Evolutionary conservation across 2,888 invertebrate genomes (phyloP).

Genomic region (Himalopsyche japonica): DNA sequence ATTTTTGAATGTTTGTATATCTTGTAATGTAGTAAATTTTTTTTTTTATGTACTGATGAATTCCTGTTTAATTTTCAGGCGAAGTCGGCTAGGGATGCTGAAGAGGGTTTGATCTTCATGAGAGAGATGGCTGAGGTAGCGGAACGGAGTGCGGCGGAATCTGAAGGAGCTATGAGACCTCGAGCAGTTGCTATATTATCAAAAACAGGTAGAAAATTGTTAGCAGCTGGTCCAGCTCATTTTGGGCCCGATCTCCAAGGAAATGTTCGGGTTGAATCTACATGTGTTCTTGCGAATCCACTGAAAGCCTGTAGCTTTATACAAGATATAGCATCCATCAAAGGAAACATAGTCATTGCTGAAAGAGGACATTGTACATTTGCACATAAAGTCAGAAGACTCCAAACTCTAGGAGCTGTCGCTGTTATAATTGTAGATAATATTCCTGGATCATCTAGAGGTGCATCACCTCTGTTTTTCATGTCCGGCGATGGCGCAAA

Average conservation of each 20-base stretch:
- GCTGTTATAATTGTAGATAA: conserved; percentile 89
- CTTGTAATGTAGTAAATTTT: too few species aligned
- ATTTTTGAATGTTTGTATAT: too few species aligned
- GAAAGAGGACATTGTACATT: conserved; percentile 94
- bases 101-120: conserved; percentile 93
- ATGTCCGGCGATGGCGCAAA: conserved; percentile 94
- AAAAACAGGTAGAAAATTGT: conserved; percentile 10
- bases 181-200: conserved; percentile 45
- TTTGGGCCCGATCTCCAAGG: conserved; percentile 79
- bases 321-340: conserved; percentile 59
- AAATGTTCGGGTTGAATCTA: conserved; percentile 67
- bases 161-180: conserved; percentile 58
- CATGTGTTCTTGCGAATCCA: conserved; percentile 69
- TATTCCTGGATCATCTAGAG: conserved; percentile 72
- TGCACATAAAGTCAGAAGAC: conserved; percentile 86
- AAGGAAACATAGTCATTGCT: conserved; percentile 80
- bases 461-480: conserved; percentile 84
- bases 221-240: conserved; percentile 85
- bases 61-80: conserved; percentile 64
- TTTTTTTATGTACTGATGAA: neutral
- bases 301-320: conserved; percentile 67
- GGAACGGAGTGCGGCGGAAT: conserved; percentile 65
- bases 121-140: conserved; percentile 94
- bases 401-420: conserved; percentile 80
- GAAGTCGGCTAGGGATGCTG: conserved; percentile 80